These are phyloP conservation scores for Ptilonorhynchus violaceus DNA, from an alignment of 2,113 vertebrate species.

Conservation along the genomic window DNA sequence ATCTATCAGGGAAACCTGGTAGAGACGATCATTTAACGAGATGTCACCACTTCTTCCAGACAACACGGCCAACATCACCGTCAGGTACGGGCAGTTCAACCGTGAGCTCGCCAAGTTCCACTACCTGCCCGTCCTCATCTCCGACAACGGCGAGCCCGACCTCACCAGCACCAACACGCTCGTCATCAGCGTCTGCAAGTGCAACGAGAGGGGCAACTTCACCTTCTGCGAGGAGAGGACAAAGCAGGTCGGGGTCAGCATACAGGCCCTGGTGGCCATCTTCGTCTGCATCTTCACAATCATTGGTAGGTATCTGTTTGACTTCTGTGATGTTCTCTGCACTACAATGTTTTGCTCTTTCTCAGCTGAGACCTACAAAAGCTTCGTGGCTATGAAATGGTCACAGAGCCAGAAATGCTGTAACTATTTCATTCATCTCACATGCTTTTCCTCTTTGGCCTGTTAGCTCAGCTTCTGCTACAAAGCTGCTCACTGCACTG, in stretches of 20 bases:
- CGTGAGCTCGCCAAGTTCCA: slow-evolving; percentile 80
- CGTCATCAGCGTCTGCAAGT: slow-evolving; percentile 82
- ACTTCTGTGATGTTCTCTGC: background rate
- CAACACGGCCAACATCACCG: slow-evolving; percentile 82
- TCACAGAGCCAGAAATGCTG: background rate
- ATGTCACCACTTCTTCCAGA: slow-evolving; percentile 73
- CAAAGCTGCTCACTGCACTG: background rate
- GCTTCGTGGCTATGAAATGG: background rate
- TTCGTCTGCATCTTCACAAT: slow-evolving; percentile 85
- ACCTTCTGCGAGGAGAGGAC: slow-evolving; percentile 77
- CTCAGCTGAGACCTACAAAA: background rate
- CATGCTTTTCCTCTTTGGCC: background rate
- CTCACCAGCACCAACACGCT: slow-evolving; percentile 77
- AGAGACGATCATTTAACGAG: background rate
- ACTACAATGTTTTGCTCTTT: background rate
- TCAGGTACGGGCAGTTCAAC: slow-evolving; percentile 85
- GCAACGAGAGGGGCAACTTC: slow-evolving; percentile 71
- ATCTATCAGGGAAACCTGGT: background rate
- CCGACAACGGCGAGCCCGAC: slow-evolving; percentile 80
- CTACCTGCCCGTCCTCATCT: slow-evolving; percentile 81
- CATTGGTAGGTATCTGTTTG: slow-evolving; percentile 75
- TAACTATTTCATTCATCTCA: background rate
- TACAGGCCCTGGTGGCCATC: slow-evolving; percentile 86
- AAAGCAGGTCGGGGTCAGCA: slow-evolving; percentile 74
- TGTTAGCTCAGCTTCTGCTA: background rate